A percentile compares a stretch with the other conserved stretches of the same genome.
Conservation (phyloP, 2,888 invertebrate genomes). For the Stenotaenia linearis region DNA sequence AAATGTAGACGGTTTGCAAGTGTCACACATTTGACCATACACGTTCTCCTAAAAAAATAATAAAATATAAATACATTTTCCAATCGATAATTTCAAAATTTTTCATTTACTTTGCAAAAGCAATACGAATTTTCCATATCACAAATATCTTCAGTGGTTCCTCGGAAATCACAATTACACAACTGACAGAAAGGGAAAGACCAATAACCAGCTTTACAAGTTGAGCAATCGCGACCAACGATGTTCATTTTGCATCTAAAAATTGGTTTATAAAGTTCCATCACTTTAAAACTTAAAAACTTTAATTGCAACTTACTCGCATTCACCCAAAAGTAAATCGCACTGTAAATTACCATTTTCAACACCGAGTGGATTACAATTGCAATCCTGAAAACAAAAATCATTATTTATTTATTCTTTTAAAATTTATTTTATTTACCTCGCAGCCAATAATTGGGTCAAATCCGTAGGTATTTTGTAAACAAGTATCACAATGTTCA, state of each 20-base stretch:
- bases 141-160: conserved; percentile 80
- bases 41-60: conserved; percentile 56
- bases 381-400: conserved; percentile 59
- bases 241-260: conserved; percentile 75
- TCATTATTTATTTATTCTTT: not conserved
- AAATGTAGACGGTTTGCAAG: conserved; percentile 83
- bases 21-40: conserved; percentile 70
- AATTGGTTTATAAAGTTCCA: too few relatives aligned
- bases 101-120: conserved; percentile 64
- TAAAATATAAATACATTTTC: not conserved
- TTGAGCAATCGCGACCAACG: conserved; percentile 81
- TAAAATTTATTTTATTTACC: conserved; percentile 40
- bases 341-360: conserved; percentile 70
- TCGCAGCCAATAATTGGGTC: conserved; percentile 93
- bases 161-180: conserved; percentile 75
- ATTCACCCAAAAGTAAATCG: conserved; percentile 77
- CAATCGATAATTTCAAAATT: not conserved
- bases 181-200: conserved; percentile 81
- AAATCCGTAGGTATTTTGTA: conserved; percentile 81
- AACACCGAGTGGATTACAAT: conserved; percentile 80
- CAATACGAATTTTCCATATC: conserved; percentile 64
- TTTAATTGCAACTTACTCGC: conserved; percentile 58
- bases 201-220: conserved; percentile 74
- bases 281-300: not conserved
- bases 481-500: conserved; percentile 80